Conservation (phyloP, 2,888 invertebrate genomes). For the Operophtera brumata region DNA sequence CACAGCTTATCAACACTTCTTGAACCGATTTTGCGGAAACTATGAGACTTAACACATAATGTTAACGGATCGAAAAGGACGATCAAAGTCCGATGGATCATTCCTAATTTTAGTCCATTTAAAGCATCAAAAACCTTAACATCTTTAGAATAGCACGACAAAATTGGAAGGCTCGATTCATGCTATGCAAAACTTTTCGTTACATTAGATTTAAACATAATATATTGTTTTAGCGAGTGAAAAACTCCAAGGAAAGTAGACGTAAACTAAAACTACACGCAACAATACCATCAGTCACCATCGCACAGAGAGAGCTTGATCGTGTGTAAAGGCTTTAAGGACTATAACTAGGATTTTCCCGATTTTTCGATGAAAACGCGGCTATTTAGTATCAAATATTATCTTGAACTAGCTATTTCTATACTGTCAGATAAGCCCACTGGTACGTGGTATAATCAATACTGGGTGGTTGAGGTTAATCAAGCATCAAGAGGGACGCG, state of each 20-base stretch:
- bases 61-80: too few species aligned
- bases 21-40: too few species aligned
- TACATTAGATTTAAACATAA: too few species aligned
- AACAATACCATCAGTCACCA: slow-evolving; percentile 34
- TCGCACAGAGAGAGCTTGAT: slow-evolving; percentile 30
- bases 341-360: slow-evolving; percentile 30
- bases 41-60: too few species aligned
- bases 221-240: too few species aligned
- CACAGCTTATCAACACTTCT: too few species aligned
- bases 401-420: slow-evolving; percentile 63
- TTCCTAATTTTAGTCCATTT: too few species aligned
- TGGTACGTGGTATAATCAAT: slow-evolving; percentile 53
- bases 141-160: too few species aligned
- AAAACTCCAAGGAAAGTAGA: neutral
- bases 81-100: too few species aligned
- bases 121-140: too few species aligned
- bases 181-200: too few species aligned
- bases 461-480: slow-evolving; percentile 54
- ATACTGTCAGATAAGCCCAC: slow-evolving; percentile 55
- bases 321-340: slow-evolving; percentile 27
- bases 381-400: slow-evolving; percentile 66
- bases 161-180: too few species aligned
- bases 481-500: slow-evolving; percentile 53
- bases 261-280: slow-evolving; percentile 27
- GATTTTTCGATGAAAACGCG: slow-evolving; percentile 46